Evolutionary conservation across 2,888 invertebrate species (phyloP), one percentile per base, ranked within the genome.

Genomic region (Bembecia ichneumoniformis): DNA sequence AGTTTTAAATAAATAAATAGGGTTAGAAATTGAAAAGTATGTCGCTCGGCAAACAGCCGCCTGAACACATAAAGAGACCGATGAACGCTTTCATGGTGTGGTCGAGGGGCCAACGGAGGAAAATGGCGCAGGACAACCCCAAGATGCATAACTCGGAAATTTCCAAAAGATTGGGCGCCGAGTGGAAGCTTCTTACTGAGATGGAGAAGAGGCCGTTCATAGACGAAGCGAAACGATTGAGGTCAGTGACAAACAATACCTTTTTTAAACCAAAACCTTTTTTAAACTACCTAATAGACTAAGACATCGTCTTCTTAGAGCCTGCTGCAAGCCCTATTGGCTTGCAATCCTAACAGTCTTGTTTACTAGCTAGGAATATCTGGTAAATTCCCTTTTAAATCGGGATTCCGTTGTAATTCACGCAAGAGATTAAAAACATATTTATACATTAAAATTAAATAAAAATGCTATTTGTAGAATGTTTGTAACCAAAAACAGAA

Each of bases 51-150:
- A 86, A 87, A 59, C 83, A 75, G 51, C 77, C 77, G 14, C 71
- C 89, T 60, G 93, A 93, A 74, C 96, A 96, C 75, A 96, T 98
- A 62, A 98, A 98, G 77, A 89, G 96, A 59, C 96, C 96, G 1
- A 96, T 96, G 96, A 96, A 96, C 76, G 96, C 96, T 3, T 96
- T 96, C 77, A 96, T 96, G 96, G 96, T 96, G 57, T 96, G 96
- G 96, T 95, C 95, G 1, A 83, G 96, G 35, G 95, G 95, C 4
- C 96, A 96, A 75, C 78, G 96, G 52, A 86, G 96, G 58, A 96
- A 96, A 83, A 96, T 96, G 94, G 96, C 96, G 0, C 96, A 96
- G 71, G 96, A 96, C 64, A 96, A 96, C 74, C 96, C 96, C 0
- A 96, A 96, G 80, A 96, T 96, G 96, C 96, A 96, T 84, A 96